Evolutionary conservation across 2,797 vertebrate genomes (phyloP).

Genomic region (Pyrocephalus nanus): DNA sequence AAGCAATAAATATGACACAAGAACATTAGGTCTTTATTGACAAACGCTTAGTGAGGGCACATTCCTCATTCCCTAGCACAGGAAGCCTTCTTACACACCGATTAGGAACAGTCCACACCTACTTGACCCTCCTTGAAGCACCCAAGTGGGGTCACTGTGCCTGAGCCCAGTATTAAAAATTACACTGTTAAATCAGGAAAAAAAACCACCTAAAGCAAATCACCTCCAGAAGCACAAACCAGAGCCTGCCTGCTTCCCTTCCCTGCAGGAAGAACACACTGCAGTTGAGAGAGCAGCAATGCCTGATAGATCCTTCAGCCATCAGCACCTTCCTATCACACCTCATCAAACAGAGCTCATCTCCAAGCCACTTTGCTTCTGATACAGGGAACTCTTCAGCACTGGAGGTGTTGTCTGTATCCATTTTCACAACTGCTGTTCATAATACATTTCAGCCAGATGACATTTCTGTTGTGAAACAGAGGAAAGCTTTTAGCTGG

Average conservation of each 20-base stretch:
- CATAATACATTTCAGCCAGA: background rate
- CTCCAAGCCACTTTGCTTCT: slow-evolving; percentile 11
- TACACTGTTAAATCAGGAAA: background rate
- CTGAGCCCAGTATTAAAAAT: background rate
- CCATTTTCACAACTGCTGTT: slow-evolving; percentile 10
- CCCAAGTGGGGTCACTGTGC: rapidly evolving
- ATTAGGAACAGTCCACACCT: background rate
- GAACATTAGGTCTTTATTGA: background rate
- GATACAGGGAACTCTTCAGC: background rate
- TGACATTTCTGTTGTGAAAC: background rate
- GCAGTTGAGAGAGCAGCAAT: background rate
- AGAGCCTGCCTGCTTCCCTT: background rate
- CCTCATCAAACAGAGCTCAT: background rate
- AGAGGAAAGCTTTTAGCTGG: slow-evolving; percentile 9
- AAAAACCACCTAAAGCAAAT: background rate
- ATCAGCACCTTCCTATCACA: background rate
- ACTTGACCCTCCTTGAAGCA: background rate
- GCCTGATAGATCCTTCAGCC: background rate
- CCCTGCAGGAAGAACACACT: background rate
- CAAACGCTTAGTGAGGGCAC: background rate
- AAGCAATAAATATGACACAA: background rate
- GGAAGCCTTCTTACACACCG: background rate
- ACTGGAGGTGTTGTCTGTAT: background rate
- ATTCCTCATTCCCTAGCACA: background rate
- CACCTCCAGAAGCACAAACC: background rate